Base-by-base conservation (phyloP, 2,797 vertebrate species). In the Emydoidea blandingii region DNA sequence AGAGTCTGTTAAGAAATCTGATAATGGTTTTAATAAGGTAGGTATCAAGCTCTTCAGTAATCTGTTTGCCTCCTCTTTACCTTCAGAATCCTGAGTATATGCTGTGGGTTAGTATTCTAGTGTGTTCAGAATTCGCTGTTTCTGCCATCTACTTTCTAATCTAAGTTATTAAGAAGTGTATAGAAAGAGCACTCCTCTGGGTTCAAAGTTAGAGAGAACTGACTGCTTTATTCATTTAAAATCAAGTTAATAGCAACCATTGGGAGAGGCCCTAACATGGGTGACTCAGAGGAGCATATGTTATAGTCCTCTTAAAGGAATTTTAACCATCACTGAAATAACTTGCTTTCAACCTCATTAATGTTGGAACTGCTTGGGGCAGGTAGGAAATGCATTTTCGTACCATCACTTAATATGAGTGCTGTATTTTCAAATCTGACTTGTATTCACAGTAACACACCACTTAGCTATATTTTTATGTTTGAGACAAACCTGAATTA, bases 181-280 rank as follows among this genome's bases (percentile, higher is more conserved):
- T 84, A 96, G 87, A 96, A 96, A 95, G 81, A 91, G 41, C 31
- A 91, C n/a, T 31, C 92, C 65, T 92, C 72, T 84, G 91, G 78
- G 95, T 82, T 95, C 81, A 94, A 81, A 95, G 93, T 94, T 74
- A 96, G 83, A 2, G 0, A 88, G 89, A 86, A 57, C 87, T 85
- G 86, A 80, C 87, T 95, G 91, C 91, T 95, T 95, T 96, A 83
- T 96, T 96, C 91, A 79, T 90, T 92, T 95, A 90, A 96, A 96
- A 96, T 83, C 41, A 94, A 92, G 87, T 80, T 96, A 85, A 95
- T 95, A 95, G 93, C 65, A 82, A 79, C 74, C 9, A 2, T 49
- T 92, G 93, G 25, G 78, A 84, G 41, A 96, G 72, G 89, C 89
- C 50, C 80, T 93, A 90, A 37, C 52, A 52, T 3, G 81, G 92